Percentiles rank a stretch among this genome's conserved stretches.
phyloP scores from a whole-genome alignment of 2,113 vertebrate species.

The Antigone vipio region DNA sequence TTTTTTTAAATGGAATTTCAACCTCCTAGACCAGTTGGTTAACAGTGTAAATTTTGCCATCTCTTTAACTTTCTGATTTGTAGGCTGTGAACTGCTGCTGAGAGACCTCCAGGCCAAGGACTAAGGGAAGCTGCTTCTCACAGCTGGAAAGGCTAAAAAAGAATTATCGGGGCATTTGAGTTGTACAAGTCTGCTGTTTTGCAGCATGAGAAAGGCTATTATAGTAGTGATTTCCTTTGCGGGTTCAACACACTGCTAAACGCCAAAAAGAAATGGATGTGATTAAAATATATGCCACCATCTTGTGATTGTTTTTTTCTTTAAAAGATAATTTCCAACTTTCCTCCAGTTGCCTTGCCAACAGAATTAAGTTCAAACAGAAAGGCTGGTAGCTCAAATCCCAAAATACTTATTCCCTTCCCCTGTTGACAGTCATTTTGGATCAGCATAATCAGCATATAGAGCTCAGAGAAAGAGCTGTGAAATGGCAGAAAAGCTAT shows the following conservation, averaged over 20 bases:
- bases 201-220: neutral
- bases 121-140: neutral
- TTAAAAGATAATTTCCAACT: neutral
- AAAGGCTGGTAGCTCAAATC: neutral
- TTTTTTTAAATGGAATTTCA: neutral
- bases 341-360: neutral
- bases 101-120: neutral
- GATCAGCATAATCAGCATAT: neutral
- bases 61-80: neutral
- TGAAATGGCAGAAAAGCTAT: neutral
- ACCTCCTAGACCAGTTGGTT: neutral
- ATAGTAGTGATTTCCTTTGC: neutral
- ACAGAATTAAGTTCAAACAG: neutral
- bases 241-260: neutral
- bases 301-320: neutral
- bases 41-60: neutral
- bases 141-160: neutral
- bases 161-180: neutral
- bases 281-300: neutral
- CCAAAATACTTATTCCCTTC: neutral
- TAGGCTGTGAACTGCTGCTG: neutral
- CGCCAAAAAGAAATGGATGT: neutral
- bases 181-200: neutral
- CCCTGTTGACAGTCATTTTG: neutral
- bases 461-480: neutral